Conservation (phyloP, 2,888 invertebrate species). For the Apotomis capreana region DNA sequence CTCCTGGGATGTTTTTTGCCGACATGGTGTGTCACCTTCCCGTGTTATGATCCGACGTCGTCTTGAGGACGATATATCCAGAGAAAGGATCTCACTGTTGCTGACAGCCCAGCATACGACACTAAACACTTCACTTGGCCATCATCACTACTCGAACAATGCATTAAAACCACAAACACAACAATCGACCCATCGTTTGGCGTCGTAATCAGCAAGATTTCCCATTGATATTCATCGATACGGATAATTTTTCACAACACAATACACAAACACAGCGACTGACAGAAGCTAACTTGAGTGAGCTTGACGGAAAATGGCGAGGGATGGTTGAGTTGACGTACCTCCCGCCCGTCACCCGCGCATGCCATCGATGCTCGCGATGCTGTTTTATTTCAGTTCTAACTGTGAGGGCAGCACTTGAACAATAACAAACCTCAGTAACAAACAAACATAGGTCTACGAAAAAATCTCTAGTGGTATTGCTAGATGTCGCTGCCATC, state of each 20-base stretch:
- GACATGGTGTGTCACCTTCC: constrained; percentile 85
- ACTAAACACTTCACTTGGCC: constrained; percentile 83
- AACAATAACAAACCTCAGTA: constrained; percentile 55
- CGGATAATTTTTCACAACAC: constrained; percentile 82
- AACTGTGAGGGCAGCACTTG: constrained; percentile 63
- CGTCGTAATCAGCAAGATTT: constrained; percentile 80
- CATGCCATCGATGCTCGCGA: constrained; percentile 56
- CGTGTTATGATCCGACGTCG: constrained; percentile 75
- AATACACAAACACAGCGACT: constrained; percentile 82
- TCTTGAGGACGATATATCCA: constrained; percentile 80
- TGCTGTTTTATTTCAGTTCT: constrained; percentile 48
- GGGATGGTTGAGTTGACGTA: constrained; percentile 61
- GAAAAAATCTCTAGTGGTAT: constrained; percentile 29
- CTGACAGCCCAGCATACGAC: constrained; percentile 81
- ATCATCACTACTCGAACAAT: constrained; percentile 79
- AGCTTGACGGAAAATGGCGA: constrained; percentile 82
- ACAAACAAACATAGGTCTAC: constrained; percentile 53
- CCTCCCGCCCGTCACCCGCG: constrained; percentile 69
- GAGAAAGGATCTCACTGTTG: constrained; percentile 80
- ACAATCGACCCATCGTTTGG: constrained; percentile 79
- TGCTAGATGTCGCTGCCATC: constrained; percentile 53
- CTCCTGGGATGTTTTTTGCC: constrained; percentile 91
- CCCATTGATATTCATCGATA: constrained; percentile 82
- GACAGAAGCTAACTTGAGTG: constrained; percentile 82
- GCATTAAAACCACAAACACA: constrained; percentile 81